These are phyloP conservation scores for Cygnus buccinator DNA, from an alignment of 2,113 vertebrate species.

Conservation along the genomic window DNA sequence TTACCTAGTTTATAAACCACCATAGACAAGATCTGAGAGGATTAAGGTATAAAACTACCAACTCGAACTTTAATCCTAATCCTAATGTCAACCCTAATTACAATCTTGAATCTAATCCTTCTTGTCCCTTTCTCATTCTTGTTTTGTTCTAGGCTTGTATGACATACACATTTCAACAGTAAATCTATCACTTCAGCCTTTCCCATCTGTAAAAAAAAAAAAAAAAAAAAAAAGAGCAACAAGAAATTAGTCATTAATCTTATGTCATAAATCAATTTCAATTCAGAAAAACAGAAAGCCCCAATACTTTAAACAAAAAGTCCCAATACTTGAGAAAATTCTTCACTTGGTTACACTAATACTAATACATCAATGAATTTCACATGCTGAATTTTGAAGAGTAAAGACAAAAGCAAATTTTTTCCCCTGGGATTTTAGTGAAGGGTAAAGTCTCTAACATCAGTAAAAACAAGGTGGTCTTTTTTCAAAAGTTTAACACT, in stretches of 20 bases:
- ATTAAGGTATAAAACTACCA: neutral
- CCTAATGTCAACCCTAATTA: neutral
- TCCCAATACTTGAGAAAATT: neutral
- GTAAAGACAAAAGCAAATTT: neutral
- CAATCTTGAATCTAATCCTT: neutral
- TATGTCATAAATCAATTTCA: slow-evolving; percentile 17
- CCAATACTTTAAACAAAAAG: neutral
- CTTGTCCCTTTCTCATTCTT: neutral
- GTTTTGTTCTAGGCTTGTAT: neutral
- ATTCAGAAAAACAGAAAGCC: neutral
- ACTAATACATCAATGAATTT: neutral
- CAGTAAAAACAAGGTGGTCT: neutral
- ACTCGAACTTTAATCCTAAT: neutral
- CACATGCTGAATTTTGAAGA: neutral
- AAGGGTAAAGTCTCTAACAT: neutral
- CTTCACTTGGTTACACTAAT: neutral
- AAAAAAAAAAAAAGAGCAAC: neutral
- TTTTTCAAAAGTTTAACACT: neutral
- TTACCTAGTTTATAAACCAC: neutral
- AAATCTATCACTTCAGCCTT: neutral
- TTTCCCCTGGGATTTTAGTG: neutral
- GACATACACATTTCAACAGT: neutral
- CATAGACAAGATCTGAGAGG: neutral
- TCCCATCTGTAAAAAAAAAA: neutral
- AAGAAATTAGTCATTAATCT: slow-evolving; percentile 29